A percentile compares a stretch with the other conserved stretches of the same genome.
phyloP scores from a whole-genome alignment of 2,113 vertebrate species.

The Strix aluco region DNA sequence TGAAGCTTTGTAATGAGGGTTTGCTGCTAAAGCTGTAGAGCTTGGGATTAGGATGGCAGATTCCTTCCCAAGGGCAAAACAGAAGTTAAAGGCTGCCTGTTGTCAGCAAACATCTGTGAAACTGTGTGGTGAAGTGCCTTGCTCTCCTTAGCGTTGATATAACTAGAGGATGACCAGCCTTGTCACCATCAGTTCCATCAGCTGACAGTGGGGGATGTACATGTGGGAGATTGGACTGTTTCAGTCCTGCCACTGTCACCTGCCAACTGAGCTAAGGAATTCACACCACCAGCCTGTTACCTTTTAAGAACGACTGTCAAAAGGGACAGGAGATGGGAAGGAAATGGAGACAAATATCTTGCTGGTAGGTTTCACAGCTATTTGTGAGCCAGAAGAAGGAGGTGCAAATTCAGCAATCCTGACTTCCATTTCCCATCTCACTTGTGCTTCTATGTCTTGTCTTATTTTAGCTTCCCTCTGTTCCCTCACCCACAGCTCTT shows the following conservation, averaged over 20 bases:
- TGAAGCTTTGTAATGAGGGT: neutral
- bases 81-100: neutral
- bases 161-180: neutral
- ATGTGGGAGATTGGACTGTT: neutral
- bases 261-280: neutral
- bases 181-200: neutral
- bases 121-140: neutral
- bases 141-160: neutral
- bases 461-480: neutral
- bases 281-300: neutral
- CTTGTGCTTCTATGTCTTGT: neutral
- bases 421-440: neutral
- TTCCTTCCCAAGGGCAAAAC: neutral
- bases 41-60: neutral
- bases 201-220: accelerated
- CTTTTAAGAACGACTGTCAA: neutral
- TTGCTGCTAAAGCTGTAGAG: neutral
- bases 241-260: neutral
- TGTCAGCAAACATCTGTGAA: neutral
- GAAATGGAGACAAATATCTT: neutral
- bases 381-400: neutral
- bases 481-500: neutral
- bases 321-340: neutral
- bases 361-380: neutral
- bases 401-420: neutral